Evolutionary conservation across 2,797 vertebrate species (phyloP).

Genomic region (Myiotriccus ornatus): DNA sequence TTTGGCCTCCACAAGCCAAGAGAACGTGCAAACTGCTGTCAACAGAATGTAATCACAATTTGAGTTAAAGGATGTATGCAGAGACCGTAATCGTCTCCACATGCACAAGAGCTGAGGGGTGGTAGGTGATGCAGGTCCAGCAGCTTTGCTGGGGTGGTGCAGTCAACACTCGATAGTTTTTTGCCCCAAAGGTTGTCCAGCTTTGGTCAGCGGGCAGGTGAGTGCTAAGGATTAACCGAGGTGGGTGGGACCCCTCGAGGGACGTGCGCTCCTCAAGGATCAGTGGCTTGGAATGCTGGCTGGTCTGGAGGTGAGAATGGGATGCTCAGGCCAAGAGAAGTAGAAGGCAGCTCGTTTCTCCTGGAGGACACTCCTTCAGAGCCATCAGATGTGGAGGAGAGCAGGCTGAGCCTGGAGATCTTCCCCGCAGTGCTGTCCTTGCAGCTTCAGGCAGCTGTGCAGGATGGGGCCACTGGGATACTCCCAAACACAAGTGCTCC

Average conservation of each 20-base stretch:
- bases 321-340: neutral
- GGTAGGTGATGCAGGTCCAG: neutral
- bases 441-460: neutral
- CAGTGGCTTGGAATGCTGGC: neutral
- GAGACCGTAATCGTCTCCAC: neutral
- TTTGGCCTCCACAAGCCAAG: conserved; percentile 10
- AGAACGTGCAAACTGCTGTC: conserved; percentile 49
- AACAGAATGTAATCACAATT: conserved; percentile 39
- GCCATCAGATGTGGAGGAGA: neutral
- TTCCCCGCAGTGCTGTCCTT: neutral
- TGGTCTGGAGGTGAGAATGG: neutral
- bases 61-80: neutral
- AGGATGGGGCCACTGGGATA: neutral
- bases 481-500: fast-evolving
- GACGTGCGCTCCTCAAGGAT: fast-evolving
- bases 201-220: neutral
- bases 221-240: neutral
- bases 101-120: neutral
- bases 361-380: neutral
- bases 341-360: neutral
- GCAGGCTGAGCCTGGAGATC: neutral
- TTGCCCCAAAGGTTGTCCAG: neutral
- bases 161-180: neutral
- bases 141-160: neutral
- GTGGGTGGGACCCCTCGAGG: neutral